Base-by-base conservation (phyloP, 2,797 vertebrate genomes). In the Dendrocincla fuliginosa region DNA sequence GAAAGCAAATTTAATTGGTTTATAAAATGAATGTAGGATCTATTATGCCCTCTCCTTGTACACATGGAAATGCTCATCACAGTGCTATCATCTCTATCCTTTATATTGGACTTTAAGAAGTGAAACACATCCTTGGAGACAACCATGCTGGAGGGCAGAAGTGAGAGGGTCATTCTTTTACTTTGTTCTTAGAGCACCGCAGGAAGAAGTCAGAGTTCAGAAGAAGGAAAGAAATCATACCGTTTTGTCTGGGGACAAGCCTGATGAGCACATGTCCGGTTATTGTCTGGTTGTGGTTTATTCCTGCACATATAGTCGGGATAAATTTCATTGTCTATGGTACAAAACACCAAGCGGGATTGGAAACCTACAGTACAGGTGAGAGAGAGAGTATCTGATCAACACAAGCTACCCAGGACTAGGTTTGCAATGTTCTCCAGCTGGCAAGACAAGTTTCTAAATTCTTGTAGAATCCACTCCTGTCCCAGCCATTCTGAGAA, bases 261-360 rank as follows among this genome's bases (percentile, higher is more conserved):
- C 5, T 99, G 99, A 23, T 69, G 96, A 85, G 98, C 99, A 95
- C 99, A 99, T 2, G 99, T 98, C 5, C 98, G 98, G 95, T 98
- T 99, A 95, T 95, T 98, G 35, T 98, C 97, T 2, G 99, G 99
- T 7, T 97, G 98, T 1, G 97, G 98, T 92, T 98, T 98, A 49
- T 93, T 98, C 41, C 98, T 98, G 87, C 99, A 99, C 96, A 99
- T 97, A 56, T 98, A 98, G 89, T 99, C 99, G 0, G 99, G 98
- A 84, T 99, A 99, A 63, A 98, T 98, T 97, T 99, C 99, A 10
- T 98, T 98, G 94, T 99, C 99, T 8, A 98, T 97, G 88, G 98
- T 98, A 91, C 99, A 99, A 97, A 99, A 99, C 60, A 99, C 99
- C 49, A 97, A 91, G 9, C 99, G 99, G 4, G 98, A 98, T 80